Percentiles rank a stretch among this genome's conserved stretches.
These are phyloP conservation scores for Pantherophis guttatus DNA, from an alignment of 2,113 vertebrate genomes.

Conservation along the genomic window DNA sequence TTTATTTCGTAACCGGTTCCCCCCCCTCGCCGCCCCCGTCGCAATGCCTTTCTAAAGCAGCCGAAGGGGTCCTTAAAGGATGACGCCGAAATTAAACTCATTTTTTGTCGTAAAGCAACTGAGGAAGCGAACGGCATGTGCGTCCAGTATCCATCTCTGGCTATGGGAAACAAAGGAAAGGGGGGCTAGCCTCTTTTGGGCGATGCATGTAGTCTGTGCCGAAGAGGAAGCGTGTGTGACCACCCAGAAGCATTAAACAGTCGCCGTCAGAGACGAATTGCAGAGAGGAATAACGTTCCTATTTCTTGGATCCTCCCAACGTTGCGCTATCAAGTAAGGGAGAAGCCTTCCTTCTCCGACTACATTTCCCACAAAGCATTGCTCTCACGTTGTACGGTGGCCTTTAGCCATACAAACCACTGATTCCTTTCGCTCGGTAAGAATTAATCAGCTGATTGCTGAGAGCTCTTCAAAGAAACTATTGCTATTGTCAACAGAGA, in stretches of 20 bases:
- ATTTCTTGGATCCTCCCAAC: not conserved
- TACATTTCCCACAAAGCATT: slow-evolving; percentile 20
- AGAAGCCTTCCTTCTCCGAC: not conserved
- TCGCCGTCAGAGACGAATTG: not conserved
- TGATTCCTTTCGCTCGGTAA: not conserved
- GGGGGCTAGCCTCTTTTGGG: not conserved
- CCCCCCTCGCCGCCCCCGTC: not conserved
- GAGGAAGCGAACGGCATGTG: not conserved
- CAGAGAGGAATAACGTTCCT: not conserved
- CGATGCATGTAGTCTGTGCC: not conserved
- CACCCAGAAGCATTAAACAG: not conserved
- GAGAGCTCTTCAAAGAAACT: slow-evolving; percentile 16
- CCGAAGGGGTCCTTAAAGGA: not conserved
- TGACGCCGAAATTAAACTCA: not conserved
- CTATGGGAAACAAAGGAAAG: not conserved
- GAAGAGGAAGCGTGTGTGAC: not conserved
- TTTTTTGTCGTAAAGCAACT: not conserved
- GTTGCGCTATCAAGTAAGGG: not conserved
- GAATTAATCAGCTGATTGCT: slow-evolving; percentile 20
- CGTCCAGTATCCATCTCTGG: not conserved
- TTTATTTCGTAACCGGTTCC: not conserved
- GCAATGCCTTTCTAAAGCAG: not conserved
- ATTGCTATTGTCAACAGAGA: slow-evolving; percentile 2
- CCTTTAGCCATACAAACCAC: not conserved
- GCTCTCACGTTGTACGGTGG: slow-evolving; percentile 5